Evolutionary conservation across 1,140 invertebrate genomes (phyloP).

Genomic region (Aphis craccivora): DNA sequence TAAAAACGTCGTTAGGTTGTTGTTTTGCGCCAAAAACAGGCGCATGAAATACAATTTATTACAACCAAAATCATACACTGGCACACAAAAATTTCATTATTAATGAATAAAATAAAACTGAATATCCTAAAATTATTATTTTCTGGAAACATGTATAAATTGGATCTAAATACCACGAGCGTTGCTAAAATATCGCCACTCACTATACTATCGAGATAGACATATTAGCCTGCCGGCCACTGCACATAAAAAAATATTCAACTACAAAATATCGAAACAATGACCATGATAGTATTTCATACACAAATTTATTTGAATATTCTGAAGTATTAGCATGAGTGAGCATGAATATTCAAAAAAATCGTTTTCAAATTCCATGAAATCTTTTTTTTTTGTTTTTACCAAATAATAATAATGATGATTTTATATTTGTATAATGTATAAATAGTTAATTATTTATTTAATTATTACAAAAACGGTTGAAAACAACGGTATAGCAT

Average conservation of each 20-base stretch:
- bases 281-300: neutral
- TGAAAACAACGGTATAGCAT: no score
- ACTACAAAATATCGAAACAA: neutral
- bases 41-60: neutral
- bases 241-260: neutral
- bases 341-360: no score
- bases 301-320: neutral
- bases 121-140: neutral
- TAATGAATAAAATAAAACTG: neutral
- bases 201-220: neutral
- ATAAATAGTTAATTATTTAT: no score
- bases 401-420: no score
- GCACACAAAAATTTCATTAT: neutral
- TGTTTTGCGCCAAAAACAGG: neutral
- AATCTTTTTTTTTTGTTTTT: no score
- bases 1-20: neutral
- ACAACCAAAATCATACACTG: neutral
- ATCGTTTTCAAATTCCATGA: no score
- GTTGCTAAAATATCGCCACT: neutral
- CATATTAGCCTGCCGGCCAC: neutral
- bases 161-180: no score
- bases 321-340: no score
- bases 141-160: neutral
- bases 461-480: no score
- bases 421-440: no score